Evolutionary conservation across 2,888 invertebrate species (phyloP), one percentile per base, ranked within the genome.

Genomic region (Cryptosula pallasiana): DNA sequence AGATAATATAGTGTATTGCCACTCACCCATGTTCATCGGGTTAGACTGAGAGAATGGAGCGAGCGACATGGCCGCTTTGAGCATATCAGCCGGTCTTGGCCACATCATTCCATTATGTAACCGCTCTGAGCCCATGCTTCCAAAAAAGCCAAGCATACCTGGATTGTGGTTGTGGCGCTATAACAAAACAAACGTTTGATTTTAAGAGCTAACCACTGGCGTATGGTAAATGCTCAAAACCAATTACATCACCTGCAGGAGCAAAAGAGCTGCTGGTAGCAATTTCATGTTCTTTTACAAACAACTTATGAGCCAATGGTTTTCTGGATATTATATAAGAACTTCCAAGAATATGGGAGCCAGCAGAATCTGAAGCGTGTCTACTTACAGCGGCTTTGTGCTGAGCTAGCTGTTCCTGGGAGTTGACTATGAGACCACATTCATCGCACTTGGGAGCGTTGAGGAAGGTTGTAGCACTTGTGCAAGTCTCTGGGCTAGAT

Each of bases 1-100:
- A n/a, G n/a, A n/a, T n/a, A n/a, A n/a, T n/a, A n/a, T n/a, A n/a
- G n/a, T n/a, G n/a, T n/a, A n/a, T n/a, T n/a, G n/a, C n/a, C n/a
- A n/a, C 45, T 45, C 20, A 45, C 45, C 45, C 5, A 45, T 5
- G 5, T 45, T 5, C 45, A 45, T 45, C 5, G 45, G 45, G 20
- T 45, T 45, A 13, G 45, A 13, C 45, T 45, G 45, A 5, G 9
- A 5, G 20, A 45, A 70, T 32, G 54, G 69, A 0, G 72, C 55
- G 35, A 72, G 57, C 35, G 45, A 27, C 32, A 72, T 23, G 34
- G 71, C 71, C 35, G 71, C 63, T 70, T 72, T 25, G 20, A 45
- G 45, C 45, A 45, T 45, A 20, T 45, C 45, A n/a, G n/a, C n/a
- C 5, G 45, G 45, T 45, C 45, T 5, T 45, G 45, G 45, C 45